Evolutionary conservation across 2,888 invertebrate genomes (phyloP).

Genomic region (Lobophora halterata): DNA sequence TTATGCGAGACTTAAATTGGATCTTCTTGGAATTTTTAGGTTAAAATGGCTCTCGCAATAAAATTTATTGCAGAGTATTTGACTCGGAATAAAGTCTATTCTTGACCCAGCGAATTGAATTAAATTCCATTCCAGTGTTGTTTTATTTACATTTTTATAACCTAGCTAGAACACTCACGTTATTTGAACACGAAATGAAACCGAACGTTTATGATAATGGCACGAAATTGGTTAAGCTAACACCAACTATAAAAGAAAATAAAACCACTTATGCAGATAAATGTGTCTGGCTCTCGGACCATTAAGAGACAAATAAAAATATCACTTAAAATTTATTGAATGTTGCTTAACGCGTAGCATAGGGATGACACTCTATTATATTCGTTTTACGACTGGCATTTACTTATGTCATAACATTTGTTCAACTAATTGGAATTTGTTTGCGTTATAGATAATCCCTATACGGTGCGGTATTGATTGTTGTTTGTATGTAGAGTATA

Average conservation of each 20-base stretch:
- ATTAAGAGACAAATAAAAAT: conserved; percentile 35
- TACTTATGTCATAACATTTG: conserved; percentile 37
- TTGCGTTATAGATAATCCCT: conserved; percentile 44
- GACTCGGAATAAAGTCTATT: conserved; percentile 62
- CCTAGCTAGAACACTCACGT: conserved; percentile 32
- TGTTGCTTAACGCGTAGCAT: conserved; percentile 30
- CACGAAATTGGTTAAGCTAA: conserved; percentile 34
- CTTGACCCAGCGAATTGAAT: conserved; percentile 65
- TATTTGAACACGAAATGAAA: conserved; percentile 41
- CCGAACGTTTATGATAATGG: conserved; percentile 35
- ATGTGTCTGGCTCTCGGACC: conserved; percentile 32
- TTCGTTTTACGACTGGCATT: conserved; percentile 33
- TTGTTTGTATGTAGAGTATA: conserved; percentile 40
- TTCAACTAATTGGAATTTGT: conserved; percentile 47
- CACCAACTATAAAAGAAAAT: conserved; percentile 33
- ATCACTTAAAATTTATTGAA: conserved; percentile 36
- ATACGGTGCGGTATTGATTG: conserved; percentile 44
- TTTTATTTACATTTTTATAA: conserved; percentile 57
- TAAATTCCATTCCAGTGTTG: conserved; percentile 58
- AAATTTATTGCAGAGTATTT: conserved; percentile 69
- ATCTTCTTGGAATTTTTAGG: conserved; percentile 71
- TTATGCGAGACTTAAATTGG: conserved; percentile 70
- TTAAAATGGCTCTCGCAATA: conserved; percentile 66
- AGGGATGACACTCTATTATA: conserved; percentile 33
- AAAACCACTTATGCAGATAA: conserved; percentile 36